Conservation (phyloP, 2,797 vertebrate species). For the Myripristis murdjan region DNA sequence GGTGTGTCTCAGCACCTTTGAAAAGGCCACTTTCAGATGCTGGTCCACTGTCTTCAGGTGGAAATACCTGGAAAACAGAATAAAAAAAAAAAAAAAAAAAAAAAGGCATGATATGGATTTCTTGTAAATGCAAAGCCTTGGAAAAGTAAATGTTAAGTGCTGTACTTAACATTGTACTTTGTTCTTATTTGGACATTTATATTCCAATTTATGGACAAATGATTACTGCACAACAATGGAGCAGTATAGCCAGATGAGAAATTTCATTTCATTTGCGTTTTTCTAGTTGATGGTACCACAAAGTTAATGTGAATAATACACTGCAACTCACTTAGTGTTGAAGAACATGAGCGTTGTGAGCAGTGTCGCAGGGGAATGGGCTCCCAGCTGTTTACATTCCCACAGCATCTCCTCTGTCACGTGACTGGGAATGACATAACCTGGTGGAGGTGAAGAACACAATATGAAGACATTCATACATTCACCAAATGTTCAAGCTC, state of each 20-base stretch:
- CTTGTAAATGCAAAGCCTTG: no score
- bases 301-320: no score
- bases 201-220: no score
- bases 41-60: conserved; percentile 96
- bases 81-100: not conserved
- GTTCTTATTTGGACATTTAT: no score
- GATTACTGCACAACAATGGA: not conserved
- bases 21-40: conserved; percentile 97
- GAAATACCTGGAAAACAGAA: conserved; percentile 89
- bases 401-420: conserved; percentile 99
- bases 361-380: conserved; percentile 95
- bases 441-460: conserved; percentile 75
- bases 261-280: not conserved
- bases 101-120: no score
- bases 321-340: conserved; percentile 96
- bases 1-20: conserved; percentile 96
- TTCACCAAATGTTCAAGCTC: not conserved
- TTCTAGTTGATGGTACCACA: no score
- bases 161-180: no score
- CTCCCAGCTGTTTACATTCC: conserved; percentile 98
- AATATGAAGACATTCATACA: not conserved
- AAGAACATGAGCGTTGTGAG: conserved; percentile 98
- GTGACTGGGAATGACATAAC: conserved; percentile 96
- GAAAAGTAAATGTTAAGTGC: no score
- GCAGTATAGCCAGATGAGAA: not conserved